Conservation (phyloP, 2,888 invertebrate species). For the Ectemnius lituratus region DNA sequence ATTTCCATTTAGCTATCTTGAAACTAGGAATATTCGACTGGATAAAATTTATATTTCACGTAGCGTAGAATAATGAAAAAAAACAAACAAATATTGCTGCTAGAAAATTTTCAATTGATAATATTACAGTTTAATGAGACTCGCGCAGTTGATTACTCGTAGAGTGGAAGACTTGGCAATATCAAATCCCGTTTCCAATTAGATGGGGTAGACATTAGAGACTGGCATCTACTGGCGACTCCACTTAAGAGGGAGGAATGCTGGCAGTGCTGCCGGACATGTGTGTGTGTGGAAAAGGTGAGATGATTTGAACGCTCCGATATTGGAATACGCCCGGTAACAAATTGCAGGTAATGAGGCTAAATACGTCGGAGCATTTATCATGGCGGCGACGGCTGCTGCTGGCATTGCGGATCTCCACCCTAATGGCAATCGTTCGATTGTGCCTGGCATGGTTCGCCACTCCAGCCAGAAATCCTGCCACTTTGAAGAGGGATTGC, state of each 20-base stretch:
- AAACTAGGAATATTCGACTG: too few relatives aligned
- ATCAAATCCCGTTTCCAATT: too few relatives aligned
- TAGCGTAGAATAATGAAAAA: too few relatives aligned
- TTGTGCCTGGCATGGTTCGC: conserved; percentile 17
- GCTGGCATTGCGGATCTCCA: conserved; percentile 52
- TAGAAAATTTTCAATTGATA: too few relatives aligned
- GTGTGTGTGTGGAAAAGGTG: conserved; percentile 8
- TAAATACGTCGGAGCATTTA: conserved; percentile 64
- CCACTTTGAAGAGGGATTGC: not conserved
- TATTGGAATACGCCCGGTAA: conserved; percentile 53
- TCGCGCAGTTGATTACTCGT: too few relatives aligned
- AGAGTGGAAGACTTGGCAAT: too few relatives aligned
- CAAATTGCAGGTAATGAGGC: conserved; percentile 66
- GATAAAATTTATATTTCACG: too few relatives aligned
- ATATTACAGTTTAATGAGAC: too few relatives aligned
- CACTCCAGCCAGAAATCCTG: not conserved
- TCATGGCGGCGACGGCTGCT: conserved; percentile 56
- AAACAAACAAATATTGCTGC: too few relatives aligned
- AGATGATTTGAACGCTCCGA: conserved; percentile 13
- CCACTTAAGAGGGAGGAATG: not conserved
- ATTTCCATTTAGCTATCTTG: too few relatives aligned
- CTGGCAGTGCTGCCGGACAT: not conserved
- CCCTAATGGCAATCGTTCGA: conserved; percentile 55
- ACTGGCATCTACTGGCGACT: not conserved
- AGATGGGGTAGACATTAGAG: not conserved